Percentiles rank a stretch among this genome's conserved stretches.
Evolutionary conservation across 2,888 invertebrate species (phyloP).

Genomic region (Pardosa pseudoannulata): DNA sequence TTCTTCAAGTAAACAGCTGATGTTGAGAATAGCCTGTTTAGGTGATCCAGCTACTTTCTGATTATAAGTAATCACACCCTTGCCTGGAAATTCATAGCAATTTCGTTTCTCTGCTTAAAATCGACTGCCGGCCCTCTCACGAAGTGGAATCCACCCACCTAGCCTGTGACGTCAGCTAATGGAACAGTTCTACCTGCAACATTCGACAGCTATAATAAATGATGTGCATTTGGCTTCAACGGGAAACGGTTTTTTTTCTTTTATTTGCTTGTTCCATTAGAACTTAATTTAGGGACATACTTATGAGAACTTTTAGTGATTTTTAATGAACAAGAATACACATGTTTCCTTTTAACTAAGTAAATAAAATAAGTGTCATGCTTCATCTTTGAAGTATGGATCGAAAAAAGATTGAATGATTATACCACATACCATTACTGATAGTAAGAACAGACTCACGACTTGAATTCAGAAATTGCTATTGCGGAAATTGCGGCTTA

Average conservation of each 20-base stretch:
- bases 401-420: too few species aligned
- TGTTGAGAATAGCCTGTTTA: constrained; percentile 32
- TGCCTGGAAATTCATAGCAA: constrained; percentile 46
- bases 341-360: too few species aligned
- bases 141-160: constrained; percentile 30
- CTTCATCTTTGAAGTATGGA: too few species aligned
- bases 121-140: constrained; percentile 34
- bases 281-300: not conserved
- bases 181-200: constrained; percentile 14
- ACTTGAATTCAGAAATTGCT: too few species aligned
- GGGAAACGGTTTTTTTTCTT: not conserved
- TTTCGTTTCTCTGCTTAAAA: constrained; percentile 49
- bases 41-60: constrained; percentile 43
- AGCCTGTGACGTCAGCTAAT: constrained; percentile 28
- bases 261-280: not conserved
- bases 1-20: constrained; percentile 9
- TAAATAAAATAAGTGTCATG: too few species aligned
- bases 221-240: constrained; percentile 21
- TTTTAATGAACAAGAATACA: too few species aligned
- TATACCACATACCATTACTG: too few species aligned
- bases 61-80: constrained; percentile 54
- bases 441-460: too few species aligned
- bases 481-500: too few species aligned
- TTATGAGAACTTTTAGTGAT: too few species aligned
- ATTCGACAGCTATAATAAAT: constrained; percentile 35